These are phyloP conservation scores for Cheiracanthium punctorium DNA, from an alignment of 2,888 invertebrate species.

Conservation along the genomic window DNA sequence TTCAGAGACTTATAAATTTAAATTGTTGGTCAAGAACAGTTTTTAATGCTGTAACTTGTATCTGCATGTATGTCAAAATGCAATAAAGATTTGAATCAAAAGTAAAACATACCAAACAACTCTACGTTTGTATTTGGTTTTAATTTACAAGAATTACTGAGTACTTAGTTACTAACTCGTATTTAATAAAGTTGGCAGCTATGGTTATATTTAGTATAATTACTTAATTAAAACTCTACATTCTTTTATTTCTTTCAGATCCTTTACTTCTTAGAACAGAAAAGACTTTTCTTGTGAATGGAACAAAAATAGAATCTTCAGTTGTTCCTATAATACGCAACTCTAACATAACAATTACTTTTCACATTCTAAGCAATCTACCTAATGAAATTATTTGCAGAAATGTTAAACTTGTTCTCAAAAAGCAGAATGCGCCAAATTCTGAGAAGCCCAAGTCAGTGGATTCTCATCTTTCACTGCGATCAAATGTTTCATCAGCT, in stretches of 20 bases:
- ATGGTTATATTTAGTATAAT: background rate
- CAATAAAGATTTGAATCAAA: too few species aligned
- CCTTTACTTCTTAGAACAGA: constrained; percentile 57
- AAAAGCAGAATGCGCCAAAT: constrained; percentile 34
- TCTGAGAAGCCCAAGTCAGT: constrained; percentile 35
- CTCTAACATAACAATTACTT: constrained; percentile 40
- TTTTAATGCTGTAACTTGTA: too few species aligned
- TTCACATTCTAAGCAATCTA: constrained; percentile 62
- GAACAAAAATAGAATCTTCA: constrained; percentile 50
- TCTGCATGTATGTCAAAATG: too few species aligned
- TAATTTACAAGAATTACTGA: too few species aligned
- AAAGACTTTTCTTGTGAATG: constrained; percentile 57
- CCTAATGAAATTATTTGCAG: constrained; percentile 56
- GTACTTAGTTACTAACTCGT: too few species aligned
- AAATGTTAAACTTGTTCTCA: constrained; percentile 40
- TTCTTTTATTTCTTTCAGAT: constrained; percentile 24
- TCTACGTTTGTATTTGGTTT: too few species aligned
- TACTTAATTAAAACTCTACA: background rate
- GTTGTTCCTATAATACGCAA: constrained; percentile 58
- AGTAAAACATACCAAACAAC: too few species aligned
- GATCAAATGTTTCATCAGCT: constrained; percentile 12
- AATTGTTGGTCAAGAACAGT: too few species aligned
- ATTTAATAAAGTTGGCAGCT: too few species aligned
- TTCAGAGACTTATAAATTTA: too few species aligned
- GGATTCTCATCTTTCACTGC: background rate